These are phyloP conservation scores for Ctena decussata DNA, from an alignment of 2,888 invertebrate genomes.

Conservation along the genomic window DNA sequence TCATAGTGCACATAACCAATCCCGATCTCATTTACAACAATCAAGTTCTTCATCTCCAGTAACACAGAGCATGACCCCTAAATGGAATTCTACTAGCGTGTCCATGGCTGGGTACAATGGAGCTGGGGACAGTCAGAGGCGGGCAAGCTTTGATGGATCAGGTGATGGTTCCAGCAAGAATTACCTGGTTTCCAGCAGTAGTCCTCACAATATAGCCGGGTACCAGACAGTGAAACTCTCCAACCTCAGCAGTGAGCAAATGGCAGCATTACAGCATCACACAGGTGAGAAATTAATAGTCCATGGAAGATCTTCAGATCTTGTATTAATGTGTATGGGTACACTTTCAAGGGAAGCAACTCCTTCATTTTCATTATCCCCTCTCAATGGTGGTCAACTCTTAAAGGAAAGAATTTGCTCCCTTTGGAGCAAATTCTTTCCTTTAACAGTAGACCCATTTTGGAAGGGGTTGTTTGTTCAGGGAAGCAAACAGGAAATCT, in stretches of 20 bases:
- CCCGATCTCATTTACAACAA: not conserved
- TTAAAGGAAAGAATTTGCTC: too few species aligned
- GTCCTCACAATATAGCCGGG: slow-evolving; percentile 22
- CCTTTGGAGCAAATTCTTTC: too few species aligned
- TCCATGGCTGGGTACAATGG: not conserved
- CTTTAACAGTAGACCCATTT: too few species aligned
- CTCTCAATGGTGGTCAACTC: too few species aligned
- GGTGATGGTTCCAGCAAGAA: slow-evolving; percentile 22
- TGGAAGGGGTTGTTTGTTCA: too few species aligned
- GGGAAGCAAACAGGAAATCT: too few species aligned
- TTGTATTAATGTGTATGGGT: too few species aligned
- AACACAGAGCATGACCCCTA: not conserved
- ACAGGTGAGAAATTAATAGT: too few species aligned
- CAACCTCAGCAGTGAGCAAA: slow-evolving; percentile 44
- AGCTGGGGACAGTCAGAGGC: not conserved
- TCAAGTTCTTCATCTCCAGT: not conserved
- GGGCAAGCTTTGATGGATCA: slow-evolving; percentile 9
- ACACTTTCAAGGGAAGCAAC: too few species aligned
- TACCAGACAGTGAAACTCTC: slow-evolving; percentile 39
- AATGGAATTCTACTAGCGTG: not conserved
- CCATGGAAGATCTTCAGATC: too few species aligned
- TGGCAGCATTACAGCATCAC: slow-evolving; percentile 13
- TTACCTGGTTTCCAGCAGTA: slow-evolving; percentile 19
- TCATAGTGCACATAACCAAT: not conserved
- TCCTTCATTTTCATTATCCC: too few species aligned